Evolutionary conservation across 1,140 invertebrate species (phyloP).

Genomic region (Ditylenchus dipsaci): DNA sequence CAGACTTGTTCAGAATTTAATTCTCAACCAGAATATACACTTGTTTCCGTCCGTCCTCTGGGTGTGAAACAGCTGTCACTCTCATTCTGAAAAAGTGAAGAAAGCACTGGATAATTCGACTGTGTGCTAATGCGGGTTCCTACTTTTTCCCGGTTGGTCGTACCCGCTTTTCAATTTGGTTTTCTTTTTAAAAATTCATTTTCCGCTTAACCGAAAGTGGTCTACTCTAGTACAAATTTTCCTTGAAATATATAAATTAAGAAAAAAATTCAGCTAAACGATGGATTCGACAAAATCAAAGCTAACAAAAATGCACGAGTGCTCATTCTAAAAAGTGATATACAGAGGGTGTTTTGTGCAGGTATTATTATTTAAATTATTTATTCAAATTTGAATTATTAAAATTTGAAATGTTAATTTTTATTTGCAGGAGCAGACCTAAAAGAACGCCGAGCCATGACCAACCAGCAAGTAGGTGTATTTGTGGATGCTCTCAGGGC

Average conservation of each 20-base stretch:
- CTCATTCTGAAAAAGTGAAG: too few relatives aligned
- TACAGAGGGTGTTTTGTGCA: conserved; percentile 80
- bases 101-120: too few relatives aligned
- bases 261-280: conserved; percentile 52
- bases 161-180: too few relatives aligned
- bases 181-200: too few relatives aligned
- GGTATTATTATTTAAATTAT: conserved; percentile 46
- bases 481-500: conserved; percentile 55
- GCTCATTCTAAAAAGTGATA: conserved; percentile 78
- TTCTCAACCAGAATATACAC: too few relatives aligned
- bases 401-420: neutral
- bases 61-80: too few relatives aligned
- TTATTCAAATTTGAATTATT: neutral
- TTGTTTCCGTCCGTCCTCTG: too few relatives aligned
- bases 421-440: conserved; percentile 75
- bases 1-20: too few relatives aligned
- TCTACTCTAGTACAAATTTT: neutral
- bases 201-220: too few relatives aligned
- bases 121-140: too few relatives aligned
- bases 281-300: conserved; percentile 68
- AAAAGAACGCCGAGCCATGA: conserved; percentile 81
- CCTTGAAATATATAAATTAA: neutral
- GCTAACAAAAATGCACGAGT: conserved; percentile 73
- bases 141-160: too few relatives aligned
- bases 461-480: conserved; percentile 68